Evolutionary conservation across 2,888 invertebrate genomes (phyloP).

Genomic region (Gnatocerus cornutus): DNA sequence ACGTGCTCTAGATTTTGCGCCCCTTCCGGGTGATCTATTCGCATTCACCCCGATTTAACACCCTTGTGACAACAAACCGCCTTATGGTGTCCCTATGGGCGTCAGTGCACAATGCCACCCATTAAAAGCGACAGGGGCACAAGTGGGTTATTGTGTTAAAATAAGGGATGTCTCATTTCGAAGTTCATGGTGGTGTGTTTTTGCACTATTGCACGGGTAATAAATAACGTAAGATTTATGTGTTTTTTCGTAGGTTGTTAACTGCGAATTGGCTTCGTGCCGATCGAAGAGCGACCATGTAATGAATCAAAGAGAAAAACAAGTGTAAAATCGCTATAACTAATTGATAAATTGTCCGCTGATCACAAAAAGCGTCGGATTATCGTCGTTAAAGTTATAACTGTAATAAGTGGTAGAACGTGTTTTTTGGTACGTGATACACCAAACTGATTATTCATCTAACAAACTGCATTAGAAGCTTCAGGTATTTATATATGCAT

Average conservation of each 20-base stretch:
- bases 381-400: slow-evolving; percentile 41
- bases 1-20: slow-evolving; percentile 27
- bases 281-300: slow-evolving; percentile 48
- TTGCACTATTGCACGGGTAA: slow-evolving; percentile 15
- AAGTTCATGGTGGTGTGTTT: slow-evolving; percentile 8
- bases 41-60: slow-evolving; percentile 25
- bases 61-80: slow-evolving; percentile 51
- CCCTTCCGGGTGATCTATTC: slow-evolving; percentile 30
- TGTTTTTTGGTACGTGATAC: background rate
- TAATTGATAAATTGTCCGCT: slow-evolving; percentile 49
- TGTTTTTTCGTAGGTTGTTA: slow-evolving; percentile 31
- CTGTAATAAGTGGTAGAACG: slow-evolving; percentile 15
- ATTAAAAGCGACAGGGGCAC: slow-evolving; percentile 32
- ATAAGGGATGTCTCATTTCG: slow-evolving; percentile 20
- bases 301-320: slow-evolving; percentile 48
- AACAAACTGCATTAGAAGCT: background rate
- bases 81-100: slow-evolving; percentile 53
- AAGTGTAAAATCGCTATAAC: slow-evolving; percentile 49
- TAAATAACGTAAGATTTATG: slow-evolving; percentile 42
- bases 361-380: slow-evolving; percentile 41
- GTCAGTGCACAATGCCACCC: slow-evolving; percentile 48
- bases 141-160: slow-evolving; percentile 40
- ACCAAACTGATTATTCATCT: background rate
- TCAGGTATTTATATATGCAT: background rate
- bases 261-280: slow-evolving; percentile 40